Percentiles rank a stretch among this genome's conserved stretches.
Conservation (phyloP, 2,888 invertebrate genomes). For the Coelogynopora nodosa region DNA sequence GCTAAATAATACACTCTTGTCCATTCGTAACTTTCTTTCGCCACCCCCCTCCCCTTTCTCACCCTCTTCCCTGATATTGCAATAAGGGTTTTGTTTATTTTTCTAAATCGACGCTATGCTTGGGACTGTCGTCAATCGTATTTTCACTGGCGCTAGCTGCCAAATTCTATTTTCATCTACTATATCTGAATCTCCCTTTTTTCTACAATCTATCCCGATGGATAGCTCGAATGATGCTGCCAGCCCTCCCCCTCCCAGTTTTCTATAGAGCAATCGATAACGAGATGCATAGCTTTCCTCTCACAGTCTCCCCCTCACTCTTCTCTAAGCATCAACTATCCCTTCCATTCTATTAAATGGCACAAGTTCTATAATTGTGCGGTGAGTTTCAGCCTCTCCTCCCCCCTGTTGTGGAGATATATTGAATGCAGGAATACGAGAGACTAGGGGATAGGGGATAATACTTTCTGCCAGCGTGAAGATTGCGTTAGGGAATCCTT, state of each 20-base stretch:
- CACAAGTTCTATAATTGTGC: background rate
- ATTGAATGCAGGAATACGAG: too few species aligned
- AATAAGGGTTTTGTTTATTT: background rate
- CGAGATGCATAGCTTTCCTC: too few species aligned
- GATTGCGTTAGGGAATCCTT: background rate
- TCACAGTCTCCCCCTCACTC: background rate
- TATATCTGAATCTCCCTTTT: background rate
- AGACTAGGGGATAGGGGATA: background rate
- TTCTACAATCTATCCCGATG: background rate
- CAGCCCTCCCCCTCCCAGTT: background rate
- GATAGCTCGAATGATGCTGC: background rate
- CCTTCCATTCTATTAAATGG: background rate
- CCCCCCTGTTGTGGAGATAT: background rate
- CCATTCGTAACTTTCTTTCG: background rate
- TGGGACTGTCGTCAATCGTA: constrained; percentile 8
- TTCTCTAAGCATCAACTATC: background rate
- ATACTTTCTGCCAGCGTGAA: background rate
- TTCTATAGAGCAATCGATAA: background rate
- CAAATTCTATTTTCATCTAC: background rate
- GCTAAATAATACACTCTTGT: background rate
- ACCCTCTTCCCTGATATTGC: background rate
- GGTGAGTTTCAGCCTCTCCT: background rate
- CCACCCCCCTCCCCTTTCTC: background rate
- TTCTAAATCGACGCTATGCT: background rate
- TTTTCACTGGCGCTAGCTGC: background rate